Evolutionary conservation across 2,888 invertebrate genomes (phyloP), one percentile per base, ranked within the genome.

Genomic region (Agonopterix subpropinquella): DNA sequence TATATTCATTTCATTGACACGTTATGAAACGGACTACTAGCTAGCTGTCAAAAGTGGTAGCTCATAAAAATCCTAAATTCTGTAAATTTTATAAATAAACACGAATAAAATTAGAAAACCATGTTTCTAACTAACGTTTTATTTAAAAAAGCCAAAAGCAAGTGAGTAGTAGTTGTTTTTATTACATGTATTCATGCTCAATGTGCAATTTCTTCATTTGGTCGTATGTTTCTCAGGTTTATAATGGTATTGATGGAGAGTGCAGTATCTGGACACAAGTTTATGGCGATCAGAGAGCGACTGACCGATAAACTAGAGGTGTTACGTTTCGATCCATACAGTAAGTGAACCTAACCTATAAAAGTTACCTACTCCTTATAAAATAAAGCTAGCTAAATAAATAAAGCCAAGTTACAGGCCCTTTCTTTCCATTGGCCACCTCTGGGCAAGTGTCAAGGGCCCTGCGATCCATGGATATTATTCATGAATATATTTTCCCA

Each of bases 241-340:
- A 87, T 96, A 45, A 92, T 96, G 92, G 95, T 96, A 8, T 64
- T 93, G 57, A 88, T 95, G 90, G 92, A 95, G 75, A 96, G 96
- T 79, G 81, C 92, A 47, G 94, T 95, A 2, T 93, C 92, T 62
- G 95, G 95, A 0, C 96, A 96, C 65, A 90, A 89, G 61, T 90
- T 90, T 51, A 90, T 90, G 51, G 70, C 76, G 50, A 89, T 93
- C 44, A 89, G 96, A 50, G 95, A 95, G 63, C 90, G 96, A 58
- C 72, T 94, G 44, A 93, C 86, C 1, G 96, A 96, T 9, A 96
- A 96, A 89, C 53, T 95, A 47, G 96, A 96, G 82, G 55, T 92
- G 0, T 82, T 95, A 53, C 75, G 89, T 48, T 95, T 92, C 62
- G 96, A 96, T 87, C 96, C 96, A 0, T 93, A 86, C 59, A 92